These are phyloP conservation scores for Percopsis omiscomaycus DNA, from an alignment of 2,797 vertebrate genomes.

Conservation along the genomic window DNA sequence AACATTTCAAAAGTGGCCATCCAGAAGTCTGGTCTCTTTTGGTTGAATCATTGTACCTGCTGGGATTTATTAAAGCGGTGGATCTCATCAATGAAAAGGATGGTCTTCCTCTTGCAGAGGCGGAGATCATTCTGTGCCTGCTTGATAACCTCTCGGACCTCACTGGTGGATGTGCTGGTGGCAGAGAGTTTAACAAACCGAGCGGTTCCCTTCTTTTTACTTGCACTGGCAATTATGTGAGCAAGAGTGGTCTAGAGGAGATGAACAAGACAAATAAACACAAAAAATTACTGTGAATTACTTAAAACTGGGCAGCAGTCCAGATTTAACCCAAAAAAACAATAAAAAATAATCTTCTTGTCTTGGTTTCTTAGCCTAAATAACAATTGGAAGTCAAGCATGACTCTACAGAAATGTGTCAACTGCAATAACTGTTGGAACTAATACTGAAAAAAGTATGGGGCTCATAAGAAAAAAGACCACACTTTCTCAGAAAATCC, in stretches of 20 bases:
- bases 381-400: too few species aligned
- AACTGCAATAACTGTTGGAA: neutral
- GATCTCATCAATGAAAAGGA: constrained; percentile 97
- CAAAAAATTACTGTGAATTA: constrained; percentile 2
- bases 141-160: constrained; percentile 93
- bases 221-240: constrained; percentile 89
- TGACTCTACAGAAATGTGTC: too few species aligned
- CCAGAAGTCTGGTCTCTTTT: neutral
- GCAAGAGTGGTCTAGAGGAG: constrained; percentile 90
- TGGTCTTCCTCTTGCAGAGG: constrained; percentile 93
- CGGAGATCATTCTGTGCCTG: constrained; percentile 94
- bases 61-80: constrained; percentile 98
- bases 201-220: constrained; percentile 82
- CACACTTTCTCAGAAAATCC: too few species aligned
- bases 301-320: too few species aligned
- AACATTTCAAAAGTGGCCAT: neutral
- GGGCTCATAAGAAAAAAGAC: too few species aligned
- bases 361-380: too few species aligned
- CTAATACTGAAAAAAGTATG: too few species aligned
- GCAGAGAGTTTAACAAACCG: constrained; percentile 91
- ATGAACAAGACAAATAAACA: neutral
- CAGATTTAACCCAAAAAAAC: too few species aligned
- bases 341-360: too few species aligned
- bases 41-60: constrained; percentile 79
- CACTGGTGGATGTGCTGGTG: constrained; percentile 86